Percentiles rank a stretch among this genome's conserved stretches.
These are phyloP conservation scores for Spodoptera picta DNA, from an alignment of 2,888 invertebrate genomes.

Conservation along the genomic window DNA sequence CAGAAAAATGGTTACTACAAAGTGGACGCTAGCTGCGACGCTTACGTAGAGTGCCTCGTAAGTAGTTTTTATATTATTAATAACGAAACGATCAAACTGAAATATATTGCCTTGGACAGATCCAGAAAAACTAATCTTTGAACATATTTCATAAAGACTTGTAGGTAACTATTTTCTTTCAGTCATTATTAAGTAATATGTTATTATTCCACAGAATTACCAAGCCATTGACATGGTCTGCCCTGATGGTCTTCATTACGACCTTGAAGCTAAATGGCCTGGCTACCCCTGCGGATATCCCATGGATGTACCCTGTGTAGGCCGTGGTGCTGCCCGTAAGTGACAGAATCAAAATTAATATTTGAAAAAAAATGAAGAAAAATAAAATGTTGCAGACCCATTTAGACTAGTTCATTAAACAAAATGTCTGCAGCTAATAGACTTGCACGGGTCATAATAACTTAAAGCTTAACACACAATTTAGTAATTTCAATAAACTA, in stretches of 20 bases:
- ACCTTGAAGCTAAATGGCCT: constrained; percentile 89
- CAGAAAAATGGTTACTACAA: constrained; percentile 89
- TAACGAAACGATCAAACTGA: no score
- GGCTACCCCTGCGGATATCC: constrained; percentile 94
- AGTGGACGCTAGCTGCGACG: constrained; percentile 90
- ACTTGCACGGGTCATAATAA: constrained; percentile 12
- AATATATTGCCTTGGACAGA: no score
- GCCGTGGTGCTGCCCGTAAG: constrained; percentile 90
- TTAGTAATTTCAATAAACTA: background rate
- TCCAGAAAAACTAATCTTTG: no score
- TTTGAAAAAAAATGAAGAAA: no score
- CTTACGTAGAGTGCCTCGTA: constrained; percentile 90
- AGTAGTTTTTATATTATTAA: constrained; percentile 63
- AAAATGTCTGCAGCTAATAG: background rate
- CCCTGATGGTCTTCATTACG: constrained; percentile 93
- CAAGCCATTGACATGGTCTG: constrained; percentile 90
- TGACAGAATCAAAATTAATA: constrained; percentile 37
- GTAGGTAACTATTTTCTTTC: background rate
- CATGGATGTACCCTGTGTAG: constrained; percentile 92
- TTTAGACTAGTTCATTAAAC: background rate
- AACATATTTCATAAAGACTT: no score
- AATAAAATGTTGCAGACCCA: no score
- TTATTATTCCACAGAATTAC: constrained; percentile 80
- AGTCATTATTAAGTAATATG: background rate
- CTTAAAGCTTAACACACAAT: no score